Evolutionary conservation across 2,888 invertebrate genomes (phyloP).

Genomic region (Catotricha subobsoleta): DNA sequence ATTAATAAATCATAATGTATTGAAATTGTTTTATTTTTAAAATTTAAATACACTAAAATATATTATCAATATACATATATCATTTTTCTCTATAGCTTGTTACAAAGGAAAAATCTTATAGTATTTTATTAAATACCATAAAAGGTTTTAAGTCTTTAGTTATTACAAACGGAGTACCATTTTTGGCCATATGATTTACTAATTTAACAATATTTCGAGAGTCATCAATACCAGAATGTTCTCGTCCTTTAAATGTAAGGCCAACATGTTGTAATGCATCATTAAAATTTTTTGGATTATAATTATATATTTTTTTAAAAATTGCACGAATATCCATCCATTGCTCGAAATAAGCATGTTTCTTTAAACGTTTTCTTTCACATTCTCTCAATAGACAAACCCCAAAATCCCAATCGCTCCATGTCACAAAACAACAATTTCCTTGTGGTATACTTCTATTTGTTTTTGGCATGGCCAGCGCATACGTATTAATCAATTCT

Average conservation of each 20-base stretch:
- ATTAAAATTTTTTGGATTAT: constrained; percentile 27
- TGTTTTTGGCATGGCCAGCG: constrained; percentile 20
- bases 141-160: neutral
- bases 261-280: constrained; percentile 39
- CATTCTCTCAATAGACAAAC: constrained; percentile 39
- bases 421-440: constrained; percentile 36
- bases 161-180: constrained; percentile 32
- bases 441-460: constrained; percentile 25
- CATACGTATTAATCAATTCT: constrained; percentile 24
- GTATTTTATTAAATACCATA: too few species aligned
- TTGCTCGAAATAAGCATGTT: constrained; percentile 33
- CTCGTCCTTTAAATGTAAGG: constrained; percentile 37
- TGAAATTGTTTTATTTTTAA: too few species aligned
- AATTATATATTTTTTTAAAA: constrained; percentile 23
- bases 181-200: constrained; percentile 35
- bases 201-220: constrained; percentile 40
- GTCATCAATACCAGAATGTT: constrained; percentile 43
- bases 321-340: constrained; percentile 41
- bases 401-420: constrained; percentile 46
- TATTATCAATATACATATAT: too few species aligned
- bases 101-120: too few species aligned
- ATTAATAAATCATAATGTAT: too few species aligned
- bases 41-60: too few species aligned
- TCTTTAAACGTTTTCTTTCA: constrained; percentile 35
- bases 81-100: too few species aligned